A percentile compares a stretch with the other conserved stretches of the same genome.
Evolutionary conservation across 2,888 invertebrate genomes (phyloP).

Genomic region (Lasioglossum vierecki): DNA sequence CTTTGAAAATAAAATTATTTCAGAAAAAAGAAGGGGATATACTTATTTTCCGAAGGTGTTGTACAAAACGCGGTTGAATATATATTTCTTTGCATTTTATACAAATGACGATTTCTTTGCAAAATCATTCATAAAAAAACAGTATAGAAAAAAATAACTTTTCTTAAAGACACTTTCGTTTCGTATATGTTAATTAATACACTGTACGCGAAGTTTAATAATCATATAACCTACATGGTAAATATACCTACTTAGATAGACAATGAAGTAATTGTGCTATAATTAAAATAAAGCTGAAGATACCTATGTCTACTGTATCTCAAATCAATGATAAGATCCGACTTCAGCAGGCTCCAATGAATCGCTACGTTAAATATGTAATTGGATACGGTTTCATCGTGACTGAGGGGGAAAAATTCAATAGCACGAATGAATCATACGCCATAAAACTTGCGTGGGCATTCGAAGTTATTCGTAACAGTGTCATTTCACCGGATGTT

Average conservation of each 20-base stretch:
- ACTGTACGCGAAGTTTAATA: not conserved
- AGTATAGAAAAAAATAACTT: no score
- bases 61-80: no score
- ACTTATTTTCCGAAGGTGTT: no score
- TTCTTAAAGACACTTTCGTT: no score
- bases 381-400: not conserved
- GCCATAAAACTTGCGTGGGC: not conserved
- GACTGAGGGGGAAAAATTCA: not conserved
- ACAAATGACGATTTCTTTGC: no score
- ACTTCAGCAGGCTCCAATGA: not conserved
- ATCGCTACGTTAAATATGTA: not conserved
- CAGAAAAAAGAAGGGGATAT: no score
- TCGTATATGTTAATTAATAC: not conserved
- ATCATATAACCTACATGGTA: not conserved
- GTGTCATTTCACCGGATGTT: not conserved
- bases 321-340: not conserved
- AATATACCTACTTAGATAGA: not conserved
- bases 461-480: not conserved
- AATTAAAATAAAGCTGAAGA: not conserved
- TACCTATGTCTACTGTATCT: no score
- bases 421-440: not conserved
- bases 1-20: no score
- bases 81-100: no score
- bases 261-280: not conserved
- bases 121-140: no score